Evolutionary conservation across 1,140 invertebrate genomes (phyloP).

Genomic region (Meloidogyne exigua): DNA sequence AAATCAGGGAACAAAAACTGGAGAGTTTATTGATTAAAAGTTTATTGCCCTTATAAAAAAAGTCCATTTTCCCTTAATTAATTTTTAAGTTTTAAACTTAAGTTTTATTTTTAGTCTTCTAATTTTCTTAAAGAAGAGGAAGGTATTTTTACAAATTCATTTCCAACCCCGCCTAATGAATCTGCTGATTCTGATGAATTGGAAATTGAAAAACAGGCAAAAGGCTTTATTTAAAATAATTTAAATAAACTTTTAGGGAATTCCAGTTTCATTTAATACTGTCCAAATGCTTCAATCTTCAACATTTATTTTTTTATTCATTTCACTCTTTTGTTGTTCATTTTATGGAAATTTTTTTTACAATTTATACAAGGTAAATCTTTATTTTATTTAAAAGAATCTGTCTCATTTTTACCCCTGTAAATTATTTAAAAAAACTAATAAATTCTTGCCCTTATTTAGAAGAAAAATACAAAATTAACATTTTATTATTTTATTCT

Average conservation of each 20-base stretch:
- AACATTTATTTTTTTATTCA: slow-evolving; percentile 60
- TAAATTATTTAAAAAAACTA: slow-evolving; percentile 13
- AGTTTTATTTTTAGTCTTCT: not conserved
- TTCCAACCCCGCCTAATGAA: slow-evolving; percentile 25
- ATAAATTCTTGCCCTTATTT: slow-evolving; percentile 10
- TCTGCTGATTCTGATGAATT: slow-evolving; percentile 21
- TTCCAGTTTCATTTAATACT: slow-evolving; percentile 36
- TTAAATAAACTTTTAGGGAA: not conserved
- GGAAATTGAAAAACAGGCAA: slow-evolving; percentile 18
- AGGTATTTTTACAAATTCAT: slow-evolving; percentile 13
- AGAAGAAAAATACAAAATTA: too few species aligned
- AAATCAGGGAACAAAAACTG: too few species aligned
- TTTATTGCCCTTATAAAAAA: too few species aligned
- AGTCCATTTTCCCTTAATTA: too few species aligned
- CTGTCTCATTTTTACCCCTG: too few species aligned
- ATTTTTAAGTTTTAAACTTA: too few species aligned
- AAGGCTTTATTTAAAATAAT: not conserved
- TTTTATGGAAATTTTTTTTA: slow-evolving; percentile 63
- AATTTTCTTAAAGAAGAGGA: not conserved
- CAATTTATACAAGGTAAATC: slow-evolving; percentile 51
- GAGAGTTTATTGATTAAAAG: too few species aligned
- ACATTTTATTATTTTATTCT: not conserved
- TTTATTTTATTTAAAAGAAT: not conserved
- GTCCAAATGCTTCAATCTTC: slow-evolving; percentile 50
- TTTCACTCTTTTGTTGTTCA: slow-evolving; percentile 60